phyloP scores from a whole-genome alignment of 2,113 vertebrate genomes.

The Numenius arquata region DNA sequence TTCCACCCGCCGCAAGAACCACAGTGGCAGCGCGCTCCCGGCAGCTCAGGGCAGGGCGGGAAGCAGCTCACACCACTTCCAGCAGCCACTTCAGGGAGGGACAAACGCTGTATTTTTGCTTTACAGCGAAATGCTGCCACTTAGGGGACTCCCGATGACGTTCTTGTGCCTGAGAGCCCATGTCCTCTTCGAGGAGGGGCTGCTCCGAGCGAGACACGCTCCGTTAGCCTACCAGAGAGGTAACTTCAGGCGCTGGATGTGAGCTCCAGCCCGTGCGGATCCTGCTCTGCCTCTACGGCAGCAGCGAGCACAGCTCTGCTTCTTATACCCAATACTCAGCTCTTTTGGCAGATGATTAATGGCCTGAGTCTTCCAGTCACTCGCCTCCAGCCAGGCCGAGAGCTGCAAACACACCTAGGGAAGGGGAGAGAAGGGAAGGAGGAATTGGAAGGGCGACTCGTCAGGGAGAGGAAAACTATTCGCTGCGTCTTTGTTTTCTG shows the following conservation, averaged over 20 bases:
- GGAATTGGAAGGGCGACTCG: not conserved
- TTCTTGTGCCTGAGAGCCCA: slow-evolving; percentile 15
- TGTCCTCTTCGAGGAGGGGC: not conserved
- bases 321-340: slow-evolving; percentile 29
- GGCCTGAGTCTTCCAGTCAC: not conserved
- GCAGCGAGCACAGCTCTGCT: not conserved
- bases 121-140: slow-evolving; percentile 63
- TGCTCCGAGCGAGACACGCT: not conserved
- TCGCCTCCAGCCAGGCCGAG: not conserved
- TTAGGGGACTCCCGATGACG: slow-evolving; percentile 60
- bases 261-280: not conserved
- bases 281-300: not conserved
- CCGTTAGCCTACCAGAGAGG: not conserved
- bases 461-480: slow-evolving; percentile 37
- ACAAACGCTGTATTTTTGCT: not conserved
- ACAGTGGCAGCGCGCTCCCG: slow-evolving; percentile 42
- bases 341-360: slow-evolving; percentile 34
- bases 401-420: slow-evolving; percentile 44
- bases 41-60: slow-evolving; percentile 43
- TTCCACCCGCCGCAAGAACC: slow-evolving; percentile 66
- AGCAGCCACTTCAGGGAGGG: slow-evolving; percentile 60
- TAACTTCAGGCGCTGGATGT: fast-evolving
- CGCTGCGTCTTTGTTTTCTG: slow-evolving; percentile 42
- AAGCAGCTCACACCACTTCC: slow-evolving; percentile 58
- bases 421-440: not conserved